Evolutionary conservation across 2,888 invertebrate species (phyloP).

Genomic region (Euzetes globulus): DNA sequence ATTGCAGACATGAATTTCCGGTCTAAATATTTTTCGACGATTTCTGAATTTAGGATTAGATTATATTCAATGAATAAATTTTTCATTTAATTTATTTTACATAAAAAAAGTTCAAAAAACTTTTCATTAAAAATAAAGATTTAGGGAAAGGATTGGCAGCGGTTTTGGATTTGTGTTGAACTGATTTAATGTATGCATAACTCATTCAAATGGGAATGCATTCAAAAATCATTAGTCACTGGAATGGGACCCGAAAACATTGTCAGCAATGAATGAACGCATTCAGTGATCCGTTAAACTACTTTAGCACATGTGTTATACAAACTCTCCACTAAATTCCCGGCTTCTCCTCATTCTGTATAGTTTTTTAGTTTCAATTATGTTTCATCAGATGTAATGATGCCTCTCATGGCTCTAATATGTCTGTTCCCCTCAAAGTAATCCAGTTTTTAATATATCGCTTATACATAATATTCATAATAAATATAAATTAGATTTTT

Average conservation of each 20-base stretch:
- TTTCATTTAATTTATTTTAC: neutral
- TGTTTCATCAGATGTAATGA: neutral
- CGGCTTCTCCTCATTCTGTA: neutral
- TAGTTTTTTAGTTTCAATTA: slow-evolving; percentile 19
- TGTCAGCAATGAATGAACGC: neutral
- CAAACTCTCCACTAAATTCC: neutral
- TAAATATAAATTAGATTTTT: too few relatives aligned
- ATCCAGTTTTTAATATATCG: neutral
- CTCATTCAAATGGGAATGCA: neutral
- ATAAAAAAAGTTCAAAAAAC: neutral
- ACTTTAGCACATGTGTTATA: slow-evolving; percentile 16
- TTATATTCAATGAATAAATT: neutral
- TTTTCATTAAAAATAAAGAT: neutral
- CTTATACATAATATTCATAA: too few relatives aligned
- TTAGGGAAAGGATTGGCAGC: too few relatives aligned
- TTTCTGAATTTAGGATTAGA: neutral
- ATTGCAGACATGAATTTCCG: neutral
- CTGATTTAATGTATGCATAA: neutral
- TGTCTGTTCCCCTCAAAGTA: neutral
- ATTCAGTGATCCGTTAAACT: neutral
- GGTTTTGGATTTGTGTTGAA: neutral
- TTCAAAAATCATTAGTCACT: slow-evolving; percentile 15
- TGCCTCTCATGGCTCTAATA: neutral
- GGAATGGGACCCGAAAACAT: neutral
- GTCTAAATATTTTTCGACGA: neutral